phyloP scores from a whole-genome alignment of 53 echinoderm and acorn worm genomes.

The Apostichopus leukothele region DNA sequence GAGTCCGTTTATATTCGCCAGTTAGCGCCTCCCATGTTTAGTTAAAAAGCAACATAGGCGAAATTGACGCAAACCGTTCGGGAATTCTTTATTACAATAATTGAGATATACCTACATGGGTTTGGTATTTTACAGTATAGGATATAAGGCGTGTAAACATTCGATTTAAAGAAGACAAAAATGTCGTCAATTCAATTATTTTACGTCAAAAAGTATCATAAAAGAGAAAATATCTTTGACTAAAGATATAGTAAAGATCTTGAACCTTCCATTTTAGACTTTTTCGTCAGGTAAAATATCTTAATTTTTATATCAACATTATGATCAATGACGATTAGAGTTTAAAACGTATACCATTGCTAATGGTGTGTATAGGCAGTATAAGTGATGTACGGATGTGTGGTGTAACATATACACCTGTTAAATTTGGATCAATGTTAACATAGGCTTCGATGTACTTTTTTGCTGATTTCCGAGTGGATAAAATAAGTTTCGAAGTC shows the following conservation, averaged over 20 bases:
- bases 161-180: conserved; percentile 19
- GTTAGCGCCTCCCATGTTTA: conserved; percentile 51
- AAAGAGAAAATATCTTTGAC: neutral
- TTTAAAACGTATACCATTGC: no score
- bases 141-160: conserved; percentile 10
- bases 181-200: conserved; percentile 41
- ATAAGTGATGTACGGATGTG: no score
- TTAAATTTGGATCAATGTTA: no score
- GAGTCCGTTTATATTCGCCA: conserved; percentile 45
- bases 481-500: no score
- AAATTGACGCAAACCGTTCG: conserved; percentile 44
- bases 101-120: conserved; percentile 23
- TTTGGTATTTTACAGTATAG: neutral
- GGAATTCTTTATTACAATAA: conserved; percentile 44
- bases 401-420: no score
- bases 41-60: conserved; percentile 38
- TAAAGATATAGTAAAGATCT: neutral
- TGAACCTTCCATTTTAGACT: conserved; percentile 3
- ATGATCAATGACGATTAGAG: no score
- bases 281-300: conserved; percentile 4
- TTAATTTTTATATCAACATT: neutral
- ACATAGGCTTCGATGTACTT: no score
- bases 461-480: no score
- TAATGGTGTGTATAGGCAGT: no score
- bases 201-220: neutral